These are phyloP conservation scores for Champsocephalus gunnari DNA, from an alignment of 2,797 vertebrate species.

Conservation along the genomic window DNA sequence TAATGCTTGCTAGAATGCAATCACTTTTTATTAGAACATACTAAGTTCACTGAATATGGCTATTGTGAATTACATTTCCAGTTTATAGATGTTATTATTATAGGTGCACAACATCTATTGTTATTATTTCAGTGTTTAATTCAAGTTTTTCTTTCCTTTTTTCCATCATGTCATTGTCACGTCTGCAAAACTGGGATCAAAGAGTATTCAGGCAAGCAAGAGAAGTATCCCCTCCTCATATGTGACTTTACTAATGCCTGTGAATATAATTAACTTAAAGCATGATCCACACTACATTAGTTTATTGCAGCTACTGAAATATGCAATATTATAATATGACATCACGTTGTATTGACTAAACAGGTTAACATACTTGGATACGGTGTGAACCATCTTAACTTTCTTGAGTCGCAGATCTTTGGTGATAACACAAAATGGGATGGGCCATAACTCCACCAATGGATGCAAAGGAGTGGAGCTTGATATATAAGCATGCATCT, in stretches of 20 bases:
- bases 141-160: background rate
- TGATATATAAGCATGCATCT: slow-evolving; percentile 42
- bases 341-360: background rate
- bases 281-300: too few species aligned
- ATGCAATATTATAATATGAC: background rate
- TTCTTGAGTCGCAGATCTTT: slow-evolving; percentile 17
- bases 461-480: background rate
- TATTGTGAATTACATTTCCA: background rate
- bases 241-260: background rate
- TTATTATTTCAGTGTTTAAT: background rate
- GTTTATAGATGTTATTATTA: background rate
- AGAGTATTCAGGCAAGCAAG: slow-evolving; percentile 40
- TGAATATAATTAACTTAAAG: background rate
- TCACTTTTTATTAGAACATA: background rate
- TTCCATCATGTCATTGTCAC: background rate
- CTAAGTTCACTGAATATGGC: background rate
- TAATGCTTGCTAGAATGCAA: slow-evolving; percentile 2
- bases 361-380: background rate
- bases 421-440: slow-evolving; percentile 41
- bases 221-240: background rate
- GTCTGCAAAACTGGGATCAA: background rate
- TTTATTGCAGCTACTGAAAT: background rate
- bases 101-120: background rate
- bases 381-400: slow-evolving; percentile 1
- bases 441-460: slow-evolving; percentile 46